Percentiles rank a stretch among this genome's conserved stretches.
These are phyloP conservation scores for Aphidius colemani DNA, from an alignment of 2,888 invertebrate species.

Conservation along the genomic window DNA sequence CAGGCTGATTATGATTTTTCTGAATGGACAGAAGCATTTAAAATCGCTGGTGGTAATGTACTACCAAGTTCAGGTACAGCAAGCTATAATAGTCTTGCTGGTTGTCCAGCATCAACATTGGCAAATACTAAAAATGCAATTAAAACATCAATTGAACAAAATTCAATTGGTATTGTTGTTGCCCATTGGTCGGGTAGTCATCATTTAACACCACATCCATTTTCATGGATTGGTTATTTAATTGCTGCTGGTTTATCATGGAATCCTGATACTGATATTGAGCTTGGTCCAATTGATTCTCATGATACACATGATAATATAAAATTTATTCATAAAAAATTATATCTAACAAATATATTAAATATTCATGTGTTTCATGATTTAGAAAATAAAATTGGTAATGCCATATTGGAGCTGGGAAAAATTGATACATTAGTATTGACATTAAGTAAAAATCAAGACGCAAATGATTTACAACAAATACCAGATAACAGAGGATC, in stretches of 20 bases:
- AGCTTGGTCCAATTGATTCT: conserved; percentile 47
- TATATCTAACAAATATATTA: conserved; percentile 62
- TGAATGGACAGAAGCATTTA: conserved; percentile 61
- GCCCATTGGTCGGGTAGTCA: conserved; percentile 68
- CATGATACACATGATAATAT: conserved; percentile 46
- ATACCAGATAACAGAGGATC: conserved; percentile 65
- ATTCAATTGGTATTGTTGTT: conserved; percentile 63
- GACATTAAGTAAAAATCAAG: conserved; percentile 62
- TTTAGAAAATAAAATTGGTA: conserved; percentile 60
- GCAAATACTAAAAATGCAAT: conserved; percentile 65
- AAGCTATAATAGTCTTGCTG: conserved; percentile 67
- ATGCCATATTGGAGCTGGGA: conserved; percentile 64
- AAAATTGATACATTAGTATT: conserved; percentile 64
- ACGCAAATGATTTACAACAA: conserved; percentile 60
- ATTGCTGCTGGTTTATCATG: conserved; percentile 65
- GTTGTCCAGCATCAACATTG: conserved; percentile 66
- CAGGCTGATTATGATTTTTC: conserved; percentile 65
- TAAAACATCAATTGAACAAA: conserved; percentile 61
- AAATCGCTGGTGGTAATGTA: conserved; percentile 61
- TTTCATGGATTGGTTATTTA: conserved; percentile 66
- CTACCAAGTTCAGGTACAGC: conserved; percentile 66
- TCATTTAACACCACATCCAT: conserved; percentile 65
- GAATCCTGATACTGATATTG: conserved; percentile 62
- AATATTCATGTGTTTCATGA: conserved; percentile 64
- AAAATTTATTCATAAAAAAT: conserved; percentile 25